Evolutionary conservation across 2,888 invertebrate genomes (phyloP).

Genomic region (Leptopterna dolabrata): DNA sequence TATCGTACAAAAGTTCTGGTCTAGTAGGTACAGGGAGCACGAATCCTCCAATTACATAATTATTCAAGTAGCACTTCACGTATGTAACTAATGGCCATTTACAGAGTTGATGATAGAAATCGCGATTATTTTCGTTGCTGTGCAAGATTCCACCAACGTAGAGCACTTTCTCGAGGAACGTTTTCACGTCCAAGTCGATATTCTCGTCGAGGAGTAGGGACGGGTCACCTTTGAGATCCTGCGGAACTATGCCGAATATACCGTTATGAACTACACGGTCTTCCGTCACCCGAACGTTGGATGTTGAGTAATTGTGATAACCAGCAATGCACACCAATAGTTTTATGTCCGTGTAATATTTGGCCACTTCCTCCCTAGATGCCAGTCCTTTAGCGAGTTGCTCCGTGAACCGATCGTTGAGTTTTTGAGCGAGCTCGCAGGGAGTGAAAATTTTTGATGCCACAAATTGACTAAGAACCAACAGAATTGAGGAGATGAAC

Average conservation of each 20-base stretch:
- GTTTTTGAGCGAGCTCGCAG: neutral
- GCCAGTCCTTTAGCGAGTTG: neutral
- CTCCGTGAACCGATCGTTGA: neutral
- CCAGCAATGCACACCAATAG: neutral
- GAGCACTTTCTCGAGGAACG: neutral
- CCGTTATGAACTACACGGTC: neutral
- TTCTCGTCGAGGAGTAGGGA: neutral
- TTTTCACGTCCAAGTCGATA: neutral
- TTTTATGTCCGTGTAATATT: neutral
- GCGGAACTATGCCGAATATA: neutral
- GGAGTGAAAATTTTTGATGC: neutral
- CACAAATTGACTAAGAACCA: too few relatives aligned
- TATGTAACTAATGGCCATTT: too few relatives aligned
- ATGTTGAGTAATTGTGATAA: neutral
- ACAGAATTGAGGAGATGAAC: too few relatives aligned
- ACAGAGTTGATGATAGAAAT: neutral
- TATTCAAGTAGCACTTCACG: neutral
- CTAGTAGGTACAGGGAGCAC: neutral
- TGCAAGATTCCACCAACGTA: neutral
- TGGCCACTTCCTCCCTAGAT: neutral
- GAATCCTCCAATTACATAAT: neutral
- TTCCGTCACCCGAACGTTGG: neutral
- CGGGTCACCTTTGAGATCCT: neutral
- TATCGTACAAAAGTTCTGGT: neutral
- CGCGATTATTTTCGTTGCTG: neutral